phyloP scores from a whole-genome alignment of 2,797 vertebrate genomes.

The Chelmon rostratus region DNA sequence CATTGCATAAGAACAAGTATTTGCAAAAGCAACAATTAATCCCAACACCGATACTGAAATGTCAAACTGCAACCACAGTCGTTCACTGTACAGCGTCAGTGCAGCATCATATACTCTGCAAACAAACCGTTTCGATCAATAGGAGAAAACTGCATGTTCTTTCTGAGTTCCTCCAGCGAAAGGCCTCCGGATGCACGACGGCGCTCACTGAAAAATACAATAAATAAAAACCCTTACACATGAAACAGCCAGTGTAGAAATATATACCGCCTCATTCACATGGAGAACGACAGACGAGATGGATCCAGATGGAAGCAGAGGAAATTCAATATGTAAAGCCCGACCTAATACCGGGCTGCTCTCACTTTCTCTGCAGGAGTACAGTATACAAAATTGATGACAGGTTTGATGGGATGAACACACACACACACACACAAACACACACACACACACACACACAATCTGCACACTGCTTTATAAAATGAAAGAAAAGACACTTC shows the following conservation, averaged over 20 bases:
- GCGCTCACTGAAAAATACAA: conserved; percentile 80
- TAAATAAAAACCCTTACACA: conserved; percentile 10
- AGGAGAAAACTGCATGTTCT: conserved; percentile 89
- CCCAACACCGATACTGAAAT: background rate
- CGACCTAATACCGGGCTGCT: conserved; percentile 18
- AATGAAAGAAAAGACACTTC: background rate
- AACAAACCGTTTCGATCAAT: conserved; percentile 93
- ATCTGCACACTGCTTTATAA: background rate
- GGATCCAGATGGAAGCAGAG: conserved; percentile 34
- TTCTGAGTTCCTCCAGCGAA: conserved; percentile 91
- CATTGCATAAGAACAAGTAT: background rate
- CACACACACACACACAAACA: background rate
- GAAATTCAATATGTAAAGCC: conserved; percentile 56
- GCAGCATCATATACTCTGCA: background rate
- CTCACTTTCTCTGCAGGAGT: conserved; percentile 58
- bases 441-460: background rate
- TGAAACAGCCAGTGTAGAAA: conserved; percentile 29
- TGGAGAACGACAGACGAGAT: conserved; percentile 52
- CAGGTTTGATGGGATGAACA: conserved; percentile 19
- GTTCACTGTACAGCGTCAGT: background rate
- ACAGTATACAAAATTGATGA: conserved; percentile 52
- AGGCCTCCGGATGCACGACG: conserved; percentile 86
- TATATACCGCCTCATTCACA: conserved; percentile 45
- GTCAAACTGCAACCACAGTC: background rate
- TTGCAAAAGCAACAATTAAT: background rate